Conservation (phyloP, 2,888 invertebrate species). For the Drosophila helvetica region DNA sequence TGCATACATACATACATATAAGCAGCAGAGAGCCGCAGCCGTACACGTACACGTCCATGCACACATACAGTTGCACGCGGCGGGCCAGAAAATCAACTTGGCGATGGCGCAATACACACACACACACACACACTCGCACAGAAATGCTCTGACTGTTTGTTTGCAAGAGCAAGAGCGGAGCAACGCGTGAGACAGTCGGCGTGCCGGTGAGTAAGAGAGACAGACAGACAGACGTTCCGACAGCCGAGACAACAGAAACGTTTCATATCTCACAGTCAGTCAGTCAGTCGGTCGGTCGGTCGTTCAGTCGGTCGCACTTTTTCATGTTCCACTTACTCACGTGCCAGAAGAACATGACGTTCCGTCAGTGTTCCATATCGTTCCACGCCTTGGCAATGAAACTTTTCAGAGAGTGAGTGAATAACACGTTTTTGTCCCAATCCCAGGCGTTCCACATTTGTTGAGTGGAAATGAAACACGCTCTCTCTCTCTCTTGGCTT, state of each 20-base stretch:
- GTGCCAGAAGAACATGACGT: constrained; percentile 9
- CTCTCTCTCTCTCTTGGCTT: not conserved
- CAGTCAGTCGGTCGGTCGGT: not conserved
- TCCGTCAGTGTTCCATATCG: not conserved
- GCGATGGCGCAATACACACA: constrained; percentile 36
- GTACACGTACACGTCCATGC: constrained; percentile 37
- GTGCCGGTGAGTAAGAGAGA: constrained; percentile 47
- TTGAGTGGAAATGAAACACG: no score
- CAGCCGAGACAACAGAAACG: constrained; percentile 11
- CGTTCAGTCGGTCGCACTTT: constrained; percentile 7
- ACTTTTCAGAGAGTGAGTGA: no score
- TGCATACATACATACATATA: constrained; percentile 22
- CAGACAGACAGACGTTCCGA: constrained; percentile 25
- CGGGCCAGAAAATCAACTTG: constrained; percentile 18
- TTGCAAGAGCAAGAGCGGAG: not conserved
- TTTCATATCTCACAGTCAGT: constrained; percentile 19
- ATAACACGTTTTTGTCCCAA: no score
- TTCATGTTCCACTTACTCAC: constrained; percentile 14
- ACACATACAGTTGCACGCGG: constrained; percentile 12
- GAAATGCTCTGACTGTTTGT: not conserved
- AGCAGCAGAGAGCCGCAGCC: constrained; percentile 2
- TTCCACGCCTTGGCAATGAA: no score
- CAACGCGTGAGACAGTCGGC: constrained; percentile 3
- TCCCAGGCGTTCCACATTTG: no score
- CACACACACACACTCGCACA: not conserved